Conservation (phyloP, 2,888 invertebrate genomes). For the Cheilosia impressa region DNA sequence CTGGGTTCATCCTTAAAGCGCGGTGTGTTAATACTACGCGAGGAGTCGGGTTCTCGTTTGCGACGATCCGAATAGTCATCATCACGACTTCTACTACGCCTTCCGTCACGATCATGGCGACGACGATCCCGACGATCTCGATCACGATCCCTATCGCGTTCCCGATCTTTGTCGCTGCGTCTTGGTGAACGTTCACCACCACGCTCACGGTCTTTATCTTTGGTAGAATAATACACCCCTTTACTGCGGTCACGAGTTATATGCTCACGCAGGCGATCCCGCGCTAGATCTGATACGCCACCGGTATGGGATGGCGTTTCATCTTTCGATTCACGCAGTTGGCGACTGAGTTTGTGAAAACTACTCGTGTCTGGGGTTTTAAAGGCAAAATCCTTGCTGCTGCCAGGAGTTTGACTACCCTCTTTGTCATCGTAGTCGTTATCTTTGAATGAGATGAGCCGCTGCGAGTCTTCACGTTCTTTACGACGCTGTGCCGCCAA, state of each 20-base stretch:
- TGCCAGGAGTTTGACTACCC: conserved; percentile 63
- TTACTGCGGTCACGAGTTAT: conserved; percentile 84
- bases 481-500: conserved; percentile 90
- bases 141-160: conserved; percentile 61
- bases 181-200: conserved; percentile 63
- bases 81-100: conserved; percentile 75
- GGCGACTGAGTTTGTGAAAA: conserved; percentile 84
- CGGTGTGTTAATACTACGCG: conserved; percentile 84
- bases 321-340: conserved; percentile 91
- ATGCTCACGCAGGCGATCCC: conserved; percentile 89
- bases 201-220: conserved; percentile 80
- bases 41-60: conserved; percentile 78
- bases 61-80: conserved; percentile 76
- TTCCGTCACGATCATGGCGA: conserved; percentile 75
- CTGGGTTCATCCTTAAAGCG: conserved; percentile 93
- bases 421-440: conserved; percentile 84
- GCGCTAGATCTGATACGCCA: conserved; percentile 89
- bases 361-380: conserved; percentile 81
- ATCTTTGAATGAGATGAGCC: conserved; percentile 88
- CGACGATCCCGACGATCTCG: conserved; percentile 81
- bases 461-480: conserved; percentile 86
- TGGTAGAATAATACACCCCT: conserved; percentile 78
- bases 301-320: conserved; percentile 98
- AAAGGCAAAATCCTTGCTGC: conserved; percentile 80
- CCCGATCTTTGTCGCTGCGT: conserved; percentile 29